A percentile compares a stretch with the other conserved stretches of the same genome.
These are phyloP conservation scores for Colius striatus DNA, from an alignment of 2,113 vertebrate genomes.

Conservation along the genomic window DNA sequence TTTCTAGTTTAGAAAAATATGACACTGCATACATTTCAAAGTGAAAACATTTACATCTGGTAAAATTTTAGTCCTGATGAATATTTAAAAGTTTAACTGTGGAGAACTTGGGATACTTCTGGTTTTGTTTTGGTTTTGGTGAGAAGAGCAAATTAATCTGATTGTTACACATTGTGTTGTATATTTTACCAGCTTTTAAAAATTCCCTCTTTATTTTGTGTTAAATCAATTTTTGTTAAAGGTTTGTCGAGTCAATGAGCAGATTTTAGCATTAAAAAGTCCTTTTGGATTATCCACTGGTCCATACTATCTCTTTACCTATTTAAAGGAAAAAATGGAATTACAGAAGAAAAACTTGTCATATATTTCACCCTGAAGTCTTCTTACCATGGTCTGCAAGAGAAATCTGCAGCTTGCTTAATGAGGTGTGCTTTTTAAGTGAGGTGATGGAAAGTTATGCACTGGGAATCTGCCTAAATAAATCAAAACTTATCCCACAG, in stretches of 20 bases:
- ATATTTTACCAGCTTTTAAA: background rate
- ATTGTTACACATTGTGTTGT: background rate
- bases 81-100: background rate
- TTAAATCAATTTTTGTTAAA: background rate
- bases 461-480: conserved; percentile 1
- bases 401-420: conserved; percentile 7
- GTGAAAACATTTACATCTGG: background rate
- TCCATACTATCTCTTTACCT: background rate
- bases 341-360: background rate
- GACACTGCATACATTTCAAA: background rate
- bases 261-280: background rate
- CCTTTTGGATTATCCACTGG: background rate
- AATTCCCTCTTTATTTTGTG: background rate
- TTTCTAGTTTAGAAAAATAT: background rate
- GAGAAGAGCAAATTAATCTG: background rate
- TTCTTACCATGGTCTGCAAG: background rate
- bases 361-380: background rate
- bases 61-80: background rate
- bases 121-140: background rate
- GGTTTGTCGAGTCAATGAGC: background rate
- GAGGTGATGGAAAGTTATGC: background rate
- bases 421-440: background rate
- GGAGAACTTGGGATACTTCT: background rate
- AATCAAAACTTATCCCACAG: background rate
- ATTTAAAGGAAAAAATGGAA: background rate